Evolutionary conservation across 2,888 invertebrate genomes (phyloP).

Genomic region (Rhagophthalmus giganteus): DNA sequence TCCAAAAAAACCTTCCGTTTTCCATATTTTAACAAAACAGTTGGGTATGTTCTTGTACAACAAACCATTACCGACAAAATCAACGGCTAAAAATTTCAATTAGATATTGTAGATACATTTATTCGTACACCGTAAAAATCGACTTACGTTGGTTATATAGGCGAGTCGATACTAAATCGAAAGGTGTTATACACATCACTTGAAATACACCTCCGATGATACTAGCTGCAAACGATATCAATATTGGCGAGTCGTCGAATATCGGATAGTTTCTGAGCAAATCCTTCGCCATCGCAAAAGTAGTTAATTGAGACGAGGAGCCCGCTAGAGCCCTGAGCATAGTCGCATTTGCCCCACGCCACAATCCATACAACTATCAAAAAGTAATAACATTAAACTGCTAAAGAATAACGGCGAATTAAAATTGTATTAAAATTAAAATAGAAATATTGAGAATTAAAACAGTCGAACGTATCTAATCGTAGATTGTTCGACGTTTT

Average conservation of each 20-base stretch:
- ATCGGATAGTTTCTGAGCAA: conserved; percentile 48
- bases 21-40: conserved; percentile 75
- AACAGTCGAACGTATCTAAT: not conserved
- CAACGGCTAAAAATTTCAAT: conserved; percentile 59
- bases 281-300: conserved; percentile 71
- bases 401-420: not conserved
- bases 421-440: conserved; percentile 42
- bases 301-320: conserved; percentile 81
- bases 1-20: conserved; percentile 75
- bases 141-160: conserved; percentile 81
- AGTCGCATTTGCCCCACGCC: conserved; percentile 75
- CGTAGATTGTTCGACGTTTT: no score
- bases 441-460: not conserved
- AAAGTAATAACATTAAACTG: not conserved
- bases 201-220: conserved; percentile 76
- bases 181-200: conserved; percentile 78
- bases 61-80: conserved; percentile 62
- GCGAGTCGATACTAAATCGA: conserved; percentile 87
- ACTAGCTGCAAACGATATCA: conserved; percentile 68
- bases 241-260: conserved; percentile 56
- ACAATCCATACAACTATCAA: conserved; percentile 63
- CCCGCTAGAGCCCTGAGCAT: conserved; percentile 75
- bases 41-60: conserved; percentile 75
- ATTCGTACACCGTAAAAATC: not conserved
- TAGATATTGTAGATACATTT: not conserved